A percentile compares a stretch with the other conserved stretches of the same genome.
Evolutionary conservation across 2,888 invertebrate species (phyloP).

Genomic region (Euzophera pinguis): DNA sequence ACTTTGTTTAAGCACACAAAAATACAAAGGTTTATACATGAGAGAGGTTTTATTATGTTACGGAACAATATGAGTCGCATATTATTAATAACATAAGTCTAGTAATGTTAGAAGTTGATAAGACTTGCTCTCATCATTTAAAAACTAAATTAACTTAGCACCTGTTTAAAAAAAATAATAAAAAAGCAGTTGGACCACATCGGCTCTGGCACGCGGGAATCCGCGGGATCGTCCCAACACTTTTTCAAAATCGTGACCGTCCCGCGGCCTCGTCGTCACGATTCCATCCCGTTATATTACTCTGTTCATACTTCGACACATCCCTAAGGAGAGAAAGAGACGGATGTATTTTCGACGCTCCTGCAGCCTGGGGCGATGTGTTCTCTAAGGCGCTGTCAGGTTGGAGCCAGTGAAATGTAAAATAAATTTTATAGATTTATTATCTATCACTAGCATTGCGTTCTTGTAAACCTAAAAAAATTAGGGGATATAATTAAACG

Average conservation of each 20-base stretch:
- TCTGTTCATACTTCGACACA: constrained; percentile 45
- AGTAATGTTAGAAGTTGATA: too few species aligned
- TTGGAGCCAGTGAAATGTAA: background rate
- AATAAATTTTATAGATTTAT: too few species aligned
- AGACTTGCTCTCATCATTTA: too few species aligned
- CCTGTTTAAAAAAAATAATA: constrained; percentile 14
- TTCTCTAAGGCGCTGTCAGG: background rate
- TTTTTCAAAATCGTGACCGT: constrained; percentile 79
- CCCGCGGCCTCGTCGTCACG: constrained; percentile 65
- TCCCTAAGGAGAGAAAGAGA: constrained; percentile 41
- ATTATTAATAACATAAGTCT: too few species aligned
- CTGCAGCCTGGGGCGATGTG: background rate
- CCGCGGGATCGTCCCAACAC: constrained; percentile 60
- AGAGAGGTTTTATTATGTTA: too few species aligned
- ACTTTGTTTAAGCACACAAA: too few species aligned
- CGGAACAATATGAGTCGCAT: too few species aligned
- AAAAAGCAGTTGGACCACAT: constrained; percentile 36
- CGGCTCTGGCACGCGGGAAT: constrained; percentile 52
- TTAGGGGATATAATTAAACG: too few species aligned
- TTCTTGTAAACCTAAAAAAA: too few species aligned
- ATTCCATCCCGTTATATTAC: constrained; percentile 65
- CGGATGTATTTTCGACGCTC: constrained; percentile 25
- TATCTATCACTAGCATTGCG: too few species aligned
- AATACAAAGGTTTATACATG: too few species aligned
- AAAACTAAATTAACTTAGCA: constrained; percentile 2